Evolutionary conservation across 2,888 invertebrate genomes (phyloP).

Genomic region (Drosophila testacea): DNA sequence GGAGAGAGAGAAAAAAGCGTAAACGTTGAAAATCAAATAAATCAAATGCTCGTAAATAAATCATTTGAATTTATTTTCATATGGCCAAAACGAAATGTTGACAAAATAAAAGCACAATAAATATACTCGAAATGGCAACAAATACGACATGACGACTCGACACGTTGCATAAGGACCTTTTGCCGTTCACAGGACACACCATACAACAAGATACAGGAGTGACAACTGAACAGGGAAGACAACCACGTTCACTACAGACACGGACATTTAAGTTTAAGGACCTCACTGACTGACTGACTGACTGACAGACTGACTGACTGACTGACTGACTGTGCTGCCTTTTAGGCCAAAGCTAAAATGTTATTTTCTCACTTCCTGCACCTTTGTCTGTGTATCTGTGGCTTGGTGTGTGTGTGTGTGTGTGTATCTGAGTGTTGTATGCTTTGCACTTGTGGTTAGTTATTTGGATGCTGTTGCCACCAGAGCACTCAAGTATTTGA

Average conservation of each 20-base stretch:
- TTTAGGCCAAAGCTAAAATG: slow-evolving; percentile 53
- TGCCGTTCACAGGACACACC: slow-evolving; percentile 18
- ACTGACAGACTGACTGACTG: neutral
- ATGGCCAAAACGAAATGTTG: slow-evolving; percentile 64
- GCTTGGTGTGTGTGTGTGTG: slow-evolving; percentile 18
- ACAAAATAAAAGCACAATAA: slow-evolving; percentile 81
- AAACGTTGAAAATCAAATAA: slow-evolving; percentile 80
- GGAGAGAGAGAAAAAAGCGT: slow-evolving; percentile 18
- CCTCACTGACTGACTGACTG: slow-evolving; percentile 8
- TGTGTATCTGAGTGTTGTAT: slow-evolving; percentile 29
- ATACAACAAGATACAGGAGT: slow-evolving; percentile 48
- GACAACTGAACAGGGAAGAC: slow-evolving; percentile 59
- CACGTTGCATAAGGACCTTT: slow-evolving; percentile 56
- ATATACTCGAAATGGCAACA: slow-evolving; percentile 63
- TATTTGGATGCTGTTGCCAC: slow-evolving; percentile 44
- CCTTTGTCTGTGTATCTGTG: slow-evolving; percentile 14
- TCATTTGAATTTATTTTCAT: slow-evolving; percentile 82
- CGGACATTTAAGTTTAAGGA: slow-evolving; percentile 35
- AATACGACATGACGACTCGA: slow-evolving; percentile 51
- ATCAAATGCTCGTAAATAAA: slow-evolving; percentile 84
- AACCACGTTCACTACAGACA: slow-evolving; percentile 5
- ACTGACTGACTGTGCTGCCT: neutral
- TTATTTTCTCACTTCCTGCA: slow-evolving; percentile 62
- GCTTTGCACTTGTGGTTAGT: slow-evolving; percentile 71
- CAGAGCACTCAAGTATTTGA: slow-evolving; percentile 50